Conservation (phyloP, 2,797 vertebrate genomes). For the Bovichtus diacanthus region DNA sequence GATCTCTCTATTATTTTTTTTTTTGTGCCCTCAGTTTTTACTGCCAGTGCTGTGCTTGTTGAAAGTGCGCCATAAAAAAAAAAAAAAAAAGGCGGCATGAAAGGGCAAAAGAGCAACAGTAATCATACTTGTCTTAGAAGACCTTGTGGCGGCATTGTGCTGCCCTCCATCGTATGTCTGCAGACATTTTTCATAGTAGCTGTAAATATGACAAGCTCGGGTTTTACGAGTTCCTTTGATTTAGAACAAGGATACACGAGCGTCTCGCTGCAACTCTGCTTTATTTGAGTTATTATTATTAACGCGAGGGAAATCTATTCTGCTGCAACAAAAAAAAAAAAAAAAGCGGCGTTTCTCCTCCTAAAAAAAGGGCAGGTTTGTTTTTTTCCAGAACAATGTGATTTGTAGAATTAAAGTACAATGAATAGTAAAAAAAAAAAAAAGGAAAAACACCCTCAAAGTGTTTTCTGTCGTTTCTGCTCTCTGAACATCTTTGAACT, state of each 20-base stretch:
- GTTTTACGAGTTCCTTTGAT: constrained; percentile 35
- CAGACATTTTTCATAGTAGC: constrained; percentile 62
- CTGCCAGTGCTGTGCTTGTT: constrained; percentile 19
- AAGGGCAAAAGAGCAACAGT: constrained; percentile 68
- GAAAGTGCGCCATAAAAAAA: constrained; percentile 58
- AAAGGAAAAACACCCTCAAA: neutral
- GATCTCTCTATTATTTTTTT: constrained; percentile 74
- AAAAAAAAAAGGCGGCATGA: constrained; percentile 19
- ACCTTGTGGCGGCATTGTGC: constrained; percentile 75
- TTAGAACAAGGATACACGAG: constrained; percentile 13
- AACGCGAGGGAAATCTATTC: neutral
- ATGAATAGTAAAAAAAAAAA: neutral
- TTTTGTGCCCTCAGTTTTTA: constrained; percentile 53
- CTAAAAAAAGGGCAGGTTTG: too few relatives aligned
- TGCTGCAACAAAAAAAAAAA: neutral
- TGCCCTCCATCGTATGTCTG: constrained; percentile 75
- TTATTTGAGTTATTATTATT: constrained; percentile 1
- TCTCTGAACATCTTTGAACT: neutral
- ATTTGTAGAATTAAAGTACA: neutral
- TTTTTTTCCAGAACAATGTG: neutral
- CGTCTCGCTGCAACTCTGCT: neutral
- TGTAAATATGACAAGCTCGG: constrained; percentile 58
- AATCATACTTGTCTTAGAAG: constrained; percentile 56
- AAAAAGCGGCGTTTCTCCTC: neutral
- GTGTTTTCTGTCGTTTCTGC: neutral